A percentile compares a stretch with the other conserved stretches of the same genome.
Evolutionary conservation across 1,140 invertebrate genomes (phyloP).

Genomic region (Macrobrachium nipponense): DNA sequence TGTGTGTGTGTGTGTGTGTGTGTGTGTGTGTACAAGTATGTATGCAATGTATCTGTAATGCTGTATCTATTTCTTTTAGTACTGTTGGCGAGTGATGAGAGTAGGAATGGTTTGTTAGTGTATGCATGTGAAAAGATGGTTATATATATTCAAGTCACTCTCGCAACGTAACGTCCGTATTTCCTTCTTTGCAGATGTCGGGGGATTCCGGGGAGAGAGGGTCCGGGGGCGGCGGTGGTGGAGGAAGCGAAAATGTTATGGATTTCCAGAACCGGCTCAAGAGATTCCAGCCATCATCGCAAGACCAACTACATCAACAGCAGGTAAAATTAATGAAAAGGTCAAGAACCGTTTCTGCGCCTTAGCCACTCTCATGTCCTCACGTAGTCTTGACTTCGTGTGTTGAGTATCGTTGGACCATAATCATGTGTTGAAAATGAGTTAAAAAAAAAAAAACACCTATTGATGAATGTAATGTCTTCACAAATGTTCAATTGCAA

Average conservation of each 20-base stretch:
- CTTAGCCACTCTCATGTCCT: too few relatives aligned
- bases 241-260: conserved; percentile 46
- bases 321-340: conserved; percentile 45
- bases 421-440: too few relatives aligned
- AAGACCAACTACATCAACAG: conserved; percentile 22
- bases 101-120: too few relatives aligned
- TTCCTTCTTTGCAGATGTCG: conserved; percentile 47
- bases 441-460: too few relatives aligned
- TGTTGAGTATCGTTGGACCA: too few relatives aligned
- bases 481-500: too few relatives aligned
- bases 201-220: conserved; percentile 56
- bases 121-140: too few relatives aligned
- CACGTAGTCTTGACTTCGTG: too few relatives aligned
- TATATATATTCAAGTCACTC: not conserved
- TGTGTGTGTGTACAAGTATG: not conserved
- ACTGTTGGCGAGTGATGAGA: too few relatives aligned
- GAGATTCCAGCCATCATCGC: conserved; percentile 42
- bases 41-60: too few relatives aligned
- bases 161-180: not conserved
- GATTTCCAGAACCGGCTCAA: conserved; percentile 60
- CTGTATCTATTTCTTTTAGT: too few relatives aligned
- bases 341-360: not conserved
- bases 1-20: conserved; percentile 1
- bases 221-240: conserved; percentile 24
- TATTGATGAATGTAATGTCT: too few relatives aligned